These are phyloP conservation scores for Saiga tatarica DNA, from an alignment of 2,113 vertebrate genomes.

Conservation along the genomic window DNA sequence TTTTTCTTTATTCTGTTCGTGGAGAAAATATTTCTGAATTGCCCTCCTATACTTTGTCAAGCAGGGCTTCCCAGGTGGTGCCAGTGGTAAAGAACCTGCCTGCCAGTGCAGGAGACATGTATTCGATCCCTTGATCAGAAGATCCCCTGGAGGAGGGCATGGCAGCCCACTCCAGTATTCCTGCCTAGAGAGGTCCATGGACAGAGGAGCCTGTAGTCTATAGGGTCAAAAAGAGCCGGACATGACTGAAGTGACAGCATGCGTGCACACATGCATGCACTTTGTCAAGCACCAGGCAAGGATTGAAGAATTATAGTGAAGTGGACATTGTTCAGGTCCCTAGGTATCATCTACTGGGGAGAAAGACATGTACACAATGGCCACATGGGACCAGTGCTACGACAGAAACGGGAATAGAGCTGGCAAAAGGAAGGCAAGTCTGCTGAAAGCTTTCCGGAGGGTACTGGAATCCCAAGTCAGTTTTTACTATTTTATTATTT, in stretches of 20 bases:
- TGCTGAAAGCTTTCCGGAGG: neutral
- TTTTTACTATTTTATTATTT: neutral
- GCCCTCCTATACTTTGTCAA: neutral
- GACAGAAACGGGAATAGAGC: neutral
- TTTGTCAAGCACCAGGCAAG: neutral
- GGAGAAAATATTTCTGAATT: neutral
- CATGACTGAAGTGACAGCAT: neutral
- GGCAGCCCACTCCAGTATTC: neutral
- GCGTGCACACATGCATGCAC: accelerated
- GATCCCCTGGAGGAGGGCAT: neutral
- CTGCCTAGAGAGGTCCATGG: neutral
- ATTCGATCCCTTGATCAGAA: neutral
- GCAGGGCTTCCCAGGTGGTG: neutral
- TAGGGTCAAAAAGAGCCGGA: neutral
- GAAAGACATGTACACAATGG: neutral
- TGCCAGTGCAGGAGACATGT: neutral
- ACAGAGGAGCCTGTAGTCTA: neutral
- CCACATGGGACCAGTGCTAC: too few species aligned
- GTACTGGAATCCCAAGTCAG: neutral
- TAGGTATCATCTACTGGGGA: neutral
- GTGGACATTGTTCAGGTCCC: neutral
- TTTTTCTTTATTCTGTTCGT: neutral
- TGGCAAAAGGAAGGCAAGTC: neutral
- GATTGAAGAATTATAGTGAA: neutral
- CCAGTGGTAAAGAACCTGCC: neutral